These are phyloP conservation scores for Microplitis deprimator DNA, from an alignment of 2,888 invertebrate genomes.

Conservation along the genomic window DNA sequence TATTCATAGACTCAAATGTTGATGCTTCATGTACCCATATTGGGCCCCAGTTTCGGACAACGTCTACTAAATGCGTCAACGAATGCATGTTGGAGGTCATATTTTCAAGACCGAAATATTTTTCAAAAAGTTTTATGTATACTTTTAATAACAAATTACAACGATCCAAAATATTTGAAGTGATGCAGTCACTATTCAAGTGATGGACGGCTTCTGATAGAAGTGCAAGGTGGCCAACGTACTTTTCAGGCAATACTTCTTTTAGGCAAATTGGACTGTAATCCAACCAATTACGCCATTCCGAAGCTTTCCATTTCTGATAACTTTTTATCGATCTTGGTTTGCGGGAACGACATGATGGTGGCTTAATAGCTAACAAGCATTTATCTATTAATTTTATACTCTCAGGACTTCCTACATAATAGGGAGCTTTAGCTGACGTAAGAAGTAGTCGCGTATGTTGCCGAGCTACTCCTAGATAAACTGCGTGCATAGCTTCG, in stretches of 20 bases:
- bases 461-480: background rate
- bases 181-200: background rate
- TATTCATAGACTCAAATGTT: background rate
- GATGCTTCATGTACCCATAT: background rate
- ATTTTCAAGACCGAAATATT: background rate
- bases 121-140: background rate
- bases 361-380: background rate
- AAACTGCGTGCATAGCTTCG: slow-evolving; percentile 8
- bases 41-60: too few species aligned
- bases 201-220: background rate
- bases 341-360: background rate
- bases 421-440: background rate
- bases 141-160: background rate
- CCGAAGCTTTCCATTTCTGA: background rate
- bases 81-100: background rate
- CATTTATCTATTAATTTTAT: background rate
- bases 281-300: background rate
- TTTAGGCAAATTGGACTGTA: background rate
- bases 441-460: background rate
- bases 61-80: background rate
- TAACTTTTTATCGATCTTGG: background rate
- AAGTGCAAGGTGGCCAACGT: background rate
- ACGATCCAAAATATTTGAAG: background rate
- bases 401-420: background rate
- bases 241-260: background rate